Percentiles rank a stretch among this genome's conserved stretches.
phyloP scores from a whole-genome alignment of 2,797 vertebrate species.

The Acrossocheilus wenchowensis region DNA sequence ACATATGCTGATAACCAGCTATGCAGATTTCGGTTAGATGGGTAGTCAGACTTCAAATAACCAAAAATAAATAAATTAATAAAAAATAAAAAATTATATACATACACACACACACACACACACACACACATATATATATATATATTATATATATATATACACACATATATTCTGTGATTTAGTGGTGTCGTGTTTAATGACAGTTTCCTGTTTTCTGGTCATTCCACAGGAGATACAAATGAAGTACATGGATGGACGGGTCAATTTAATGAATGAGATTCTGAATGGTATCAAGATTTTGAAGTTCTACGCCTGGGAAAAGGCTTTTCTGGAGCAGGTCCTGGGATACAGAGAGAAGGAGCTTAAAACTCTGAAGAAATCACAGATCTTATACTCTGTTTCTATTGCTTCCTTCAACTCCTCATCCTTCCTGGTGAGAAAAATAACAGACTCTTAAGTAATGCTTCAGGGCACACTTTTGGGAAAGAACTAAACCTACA shows the following conservation, averaged over 20 bases:
- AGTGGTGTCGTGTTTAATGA: slow-evolving; percentile 50
- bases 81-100: no score
- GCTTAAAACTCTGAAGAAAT: slow-evolving; percentile 87
- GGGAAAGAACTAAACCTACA: background rate
- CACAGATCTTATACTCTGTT: slow-evolving; percentile 90
- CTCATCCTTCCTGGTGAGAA: slow-evolving; percentile 90
- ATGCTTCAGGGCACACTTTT: background rate
- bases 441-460: background rate
- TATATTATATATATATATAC: no score
- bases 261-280: slow-evolving; percentile 88
- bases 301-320: slow-evolving; percentile 95
- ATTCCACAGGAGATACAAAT: slow-evolving; percentile 82
- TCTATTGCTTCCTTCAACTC: slow-evolving; percentile 94
- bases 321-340: slow-evolving; percentile 87
- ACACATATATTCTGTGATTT: background rate
- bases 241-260: slow-evolving; percentile 91
- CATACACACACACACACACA: no score
- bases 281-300: slow-evolving; percentile 88
- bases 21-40: background rate
- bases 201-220: slow-evolving; percentile 59
- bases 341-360: slow-evolving; percentile 83
- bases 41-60: no score
- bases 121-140: no score
- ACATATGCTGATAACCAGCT: background rate
- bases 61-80: no score